These are phyloP conservation scores for Oreortyx pictus DNA, from an alignment of 2,797 vertebrate genomes.

Conservation along the genomic window DNA sequence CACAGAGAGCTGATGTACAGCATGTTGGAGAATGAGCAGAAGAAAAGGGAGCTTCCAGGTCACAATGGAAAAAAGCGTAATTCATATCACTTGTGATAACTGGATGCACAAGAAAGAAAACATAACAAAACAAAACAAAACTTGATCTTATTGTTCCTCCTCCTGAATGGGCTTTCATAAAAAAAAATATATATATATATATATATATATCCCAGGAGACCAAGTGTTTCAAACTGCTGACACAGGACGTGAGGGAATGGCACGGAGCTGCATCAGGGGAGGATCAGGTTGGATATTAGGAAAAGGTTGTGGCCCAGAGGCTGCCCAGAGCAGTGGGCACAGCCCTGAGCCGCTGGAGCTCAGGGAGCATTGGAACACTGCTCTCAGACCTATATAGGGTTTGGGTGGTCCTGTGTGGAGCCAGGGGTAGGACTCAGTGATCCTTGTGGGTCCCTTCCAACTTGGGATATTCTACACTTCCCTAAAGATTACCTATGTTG, in stretches of 20 bases:
- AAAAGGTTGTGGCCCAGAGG: background rate
- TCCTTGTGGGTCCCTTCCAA: background rate
- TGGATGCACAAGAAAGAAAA: background rate
- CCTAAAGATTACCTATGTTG: constrained; percentile 49
- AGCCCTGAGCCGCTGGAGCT: background rate
- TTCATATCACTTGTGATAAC: background rate
- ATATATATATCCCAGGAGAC: background rate
- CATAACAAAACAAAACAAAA: background rate
- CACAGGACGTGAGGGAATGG: background rate
- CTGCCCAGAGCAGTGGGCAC: background rate
- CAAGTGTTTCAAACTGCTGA: constrained; percentile 36
- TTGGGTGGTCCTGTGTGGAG: background rate
- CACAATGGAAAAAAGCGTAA: constrained; percentile 1
- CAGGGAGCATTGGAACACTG: background rate
- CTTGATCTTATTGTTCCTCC: background rate
- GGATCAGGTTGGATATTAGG: background rate
- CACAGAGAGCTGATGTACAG: background rate
- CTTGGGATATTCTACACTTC: background rate
- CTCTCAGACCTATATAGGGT: too few relatives aligned
- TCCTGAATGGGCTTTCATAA: background rate
- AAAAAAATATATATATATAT: background rate
- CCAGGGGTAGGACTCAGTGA: background rate
- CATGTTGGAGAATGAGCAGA: background rate
- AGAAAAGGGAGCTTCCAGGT: background rate
- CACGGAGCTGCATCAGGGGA: background rate